Conservation (phyloP, 2,888 invertebrate species). For the Oconnorella tubifera region DNA sequence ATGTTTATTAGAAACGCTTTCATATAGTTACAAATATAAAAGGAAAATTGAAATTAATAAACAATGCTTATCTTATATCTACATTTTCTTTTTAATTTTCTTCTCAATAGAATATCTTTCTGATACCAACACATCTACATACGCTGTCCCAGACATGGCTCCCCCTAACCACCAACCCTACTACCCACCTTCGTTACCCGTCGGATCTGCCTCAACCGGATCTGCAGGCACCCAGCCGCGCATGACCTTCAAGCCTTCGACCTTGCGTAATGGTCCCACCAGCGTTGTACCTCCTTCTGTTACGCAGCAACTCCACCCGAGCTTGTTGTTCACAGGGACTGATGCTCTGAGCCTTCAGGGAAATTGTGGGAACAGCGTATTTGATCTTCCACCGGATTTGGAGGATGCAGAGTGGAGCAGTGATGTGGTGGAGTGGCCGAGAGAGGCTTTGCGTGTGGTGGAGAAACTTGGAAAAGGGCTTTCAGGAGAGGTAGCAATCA, state of each 20-base stretch:
- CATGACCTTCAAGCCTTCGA: not conserved
- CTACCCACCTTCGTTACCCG: not conserved
- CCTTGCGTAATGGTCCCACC: not conserved
- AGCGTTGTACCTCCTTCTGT: not conserved
- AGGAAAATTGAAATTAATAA: no score
- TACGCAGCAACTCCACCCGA: not conserved
- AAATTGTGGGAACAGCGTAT: slow-evolving; percentile 57
- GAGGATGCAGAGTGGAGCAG: slow-evolving; percentile 60
- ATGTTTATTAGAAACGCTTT: no score
- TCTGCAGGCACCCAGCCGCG: not conserved
- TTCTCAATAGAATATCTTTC: slow-evolving; percentile 34
- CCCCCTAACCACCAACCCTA: slow-evolving; percentile 10
- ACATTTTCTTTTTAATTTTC: no score
- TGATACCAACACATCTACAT: slow-evolving; percentile 45
- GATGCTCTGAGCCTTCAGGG: slow-evolving; percentile 37
- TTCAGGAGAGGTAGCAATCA: slow-evolving; percentile 73
- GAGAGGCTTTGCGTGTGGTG: slow-evolving; percentile 77
- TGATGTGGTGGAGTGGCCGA: slow-evolving; percentile 70
- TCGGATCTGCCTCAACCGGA: not conserved
- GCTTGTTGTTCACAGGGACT: not conserved
- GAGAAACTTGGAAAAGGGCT: slow-evolving; percentile 83
- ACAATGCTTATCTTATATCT: no score
- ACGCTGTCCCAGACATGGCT: slow-evolving; percentile 50
- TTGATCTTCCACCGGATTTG: slow-evolving; percentile 61
- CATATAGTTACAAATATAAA: no score